Percentiles rank a stretch among this genome's conserved stretches.
Conservation (phyloP, 1,140 invertebrate species). For the Drosophila arizonae region DNA sequence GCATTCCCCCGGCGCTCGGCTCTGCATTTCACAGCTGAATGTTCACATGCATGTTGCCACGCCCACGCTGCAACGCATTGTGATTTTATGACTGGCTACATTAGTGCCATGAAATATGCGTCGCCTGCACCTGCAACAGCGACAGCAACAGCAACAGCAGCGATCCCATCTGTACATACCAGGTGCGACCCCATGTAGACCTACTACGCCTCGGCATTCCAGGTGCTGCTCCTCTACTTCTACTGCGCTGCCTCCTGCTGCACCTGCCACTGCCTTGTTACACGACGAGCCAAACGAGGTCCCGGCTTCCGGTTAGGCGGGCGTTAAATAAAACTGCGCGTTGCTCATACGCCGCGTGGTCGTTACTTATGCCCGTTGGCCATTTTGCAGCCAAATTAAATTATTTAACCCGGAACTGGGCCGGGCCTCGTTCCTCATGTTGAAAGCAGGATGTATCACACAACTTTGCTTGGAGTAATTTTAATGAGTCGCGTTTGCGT, state of each 20-base stretch:
- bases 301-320: constrained; percentile 71
- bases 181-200: background rate
- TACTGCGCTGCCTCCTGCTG: background rate
- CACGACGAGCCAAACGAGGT: constrained; percentile 53
- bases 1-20: constrained; percentile 3
- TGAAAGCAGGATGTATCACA: constrained; percentile 72
- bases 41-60: constrained; percentile 75
- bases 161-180: background rate
- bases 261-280: constrained; percentile 19
- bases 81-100: constrained; percentile 80
- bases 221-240: constrained; percentile 3
- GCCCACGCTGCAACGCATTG: constrained; percentile 56
- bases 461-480: constrained; percentile 69
- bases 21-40: constrained; percentile 17
- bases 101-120: constrained; percentile 79
- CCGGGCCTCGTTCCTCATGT: constrained; percentile 40
- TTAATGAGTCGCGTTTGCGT: constrained; percentile 65
- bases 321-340: constrained; percentile 79
- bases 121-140: constrained; percentile 46
- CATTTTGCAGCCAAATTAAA: constrained; percentile 78
- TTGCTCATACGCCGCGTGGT: constrained; percentile 74
- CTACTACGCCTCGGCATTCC: background rate
- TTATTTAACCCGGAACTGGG: constrained; percentile 81
- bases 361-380: constrained; percentile 77
- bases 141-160: background rate